Percentiles rank a stretch among this genome's conserved stretches.
These are phyloP conservation scores for Drosophila ogumai DNA, from an alignment of 1,140 invertebrate species.

Conservation along the genomic window DNA sequence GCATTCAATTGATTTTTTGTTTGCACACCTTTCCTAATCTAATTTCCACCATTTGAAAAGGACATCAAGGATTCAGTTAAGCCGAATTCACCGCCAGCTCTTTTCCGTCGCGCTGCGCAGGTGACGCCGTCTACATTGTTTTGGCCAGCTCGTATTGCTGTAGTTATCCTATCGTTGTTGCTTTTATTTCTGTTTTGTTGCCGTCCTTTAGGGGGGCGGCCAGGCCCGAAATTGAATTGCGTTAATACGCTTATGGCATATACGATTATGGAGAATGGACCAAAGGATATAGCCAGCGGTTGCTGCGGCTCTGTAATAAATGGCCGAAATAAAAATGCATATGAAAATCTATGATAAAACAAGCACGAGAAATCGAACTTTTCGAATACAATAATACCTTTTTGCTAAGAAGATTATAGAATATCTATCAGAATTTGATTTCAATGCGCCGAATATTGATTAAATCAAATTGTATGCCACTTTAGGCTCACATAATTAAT, in stretches of 20 bases:
- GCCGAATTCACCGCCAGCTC: background rate
- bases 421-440: background rate
- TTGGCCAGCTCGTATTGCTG: constrained; percentile 34
- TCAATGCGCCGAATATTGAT: background rate
- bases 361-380: background rate
- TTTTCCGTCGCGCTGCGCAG: constrained; percentile 35
- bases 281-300: constrained; percentile 9
- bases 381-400: constrained; percentile 9
- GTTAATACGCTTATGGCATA: constrained; percentile 80
- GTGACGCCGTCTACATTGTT: constrained; percentile 55
- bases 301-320: constrained; percentile 55
- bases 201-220: constrained; percentile 30
- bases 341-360: constrained; percentile 71
- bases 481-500: constrained; percentile 9
- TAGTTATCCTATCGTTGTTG: constrained; percentile 27
- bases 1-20: background rate
- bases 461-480: background rate
- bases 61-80: constrained; percentile 1
- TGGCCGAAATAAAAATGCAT: constrained; percentile 68
- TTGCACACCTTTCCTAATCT: background rate
- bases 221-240: constrained; percentile 73
- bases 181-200: constrained; percentile 1
- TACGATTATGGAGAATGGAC: constrained; percentile 43
- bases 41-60: background rate
- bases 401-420: background rate